phyloP scores from a whole-genome alignment of 1,140 invertebrate genomes.

The Pachyrhynchus sulphureomaculatus region DNA sequence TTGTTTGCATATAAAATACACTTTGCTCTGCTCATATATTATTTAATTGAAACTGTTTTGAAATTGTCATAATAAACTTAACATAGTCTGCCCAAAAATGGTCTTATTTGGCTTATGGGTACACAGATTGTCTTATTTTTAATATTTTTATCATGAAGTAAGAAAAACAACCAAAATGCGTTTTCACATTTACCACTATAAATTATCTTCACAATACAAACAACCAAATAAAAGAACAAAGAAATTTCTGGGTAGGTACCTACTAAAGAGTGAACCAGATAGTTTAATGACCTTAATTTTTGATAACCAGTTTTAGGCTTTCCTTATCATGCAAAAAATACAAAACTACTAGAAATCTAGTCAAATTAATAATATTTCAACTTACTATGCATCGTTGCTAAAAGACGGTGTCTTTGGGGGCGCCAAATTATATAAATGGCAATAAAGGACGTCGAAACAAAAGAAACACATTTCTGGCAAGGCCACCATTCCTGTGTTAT shows the following conservation, averaged over 20 bases:
- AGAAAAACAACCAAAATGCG: no score
- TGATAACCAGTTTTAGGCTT: background rate
- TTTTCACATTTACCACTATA: no score
- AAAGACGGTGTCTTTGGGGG: conserved; percentile 87
- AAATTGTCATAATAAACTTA: no score
- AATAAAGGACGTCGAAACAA: conserved; percentile 96
- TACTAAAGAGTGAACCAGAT: conserved; percentile 14
- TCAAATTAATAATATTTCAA: conserved; percentile 39
- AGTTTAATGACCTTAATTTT: conserved; percentile 45
- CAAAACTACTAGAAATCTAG: background rate
- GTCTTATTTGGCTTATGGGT: no score
- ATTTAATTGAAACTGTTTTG: no score
- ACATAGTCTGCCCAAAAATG: no score
- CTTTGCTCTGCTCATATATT: no score
- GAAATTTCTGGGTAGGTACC: background rate
- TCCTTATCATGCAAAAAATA: background rate
- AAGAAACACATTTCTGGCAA: conserved; percentile 96
- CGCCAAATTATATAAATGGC: conserved; percentile 89
- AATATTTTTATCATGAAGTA: no score
- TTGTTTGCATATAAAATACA: no score
- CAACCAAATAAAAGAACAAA: conserved; percentile 20
- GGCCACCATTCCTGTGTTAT: conserved; percentile 65
- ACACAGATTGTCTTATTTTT: no score
- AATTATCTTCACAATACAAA: background rate
- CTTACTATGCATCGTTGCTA: conserved; percentile 94